Evolutionary conservation across 2,888 invertebrate species (phyloP).

Genomic region (Brassicogethes aeneus): DNA sequence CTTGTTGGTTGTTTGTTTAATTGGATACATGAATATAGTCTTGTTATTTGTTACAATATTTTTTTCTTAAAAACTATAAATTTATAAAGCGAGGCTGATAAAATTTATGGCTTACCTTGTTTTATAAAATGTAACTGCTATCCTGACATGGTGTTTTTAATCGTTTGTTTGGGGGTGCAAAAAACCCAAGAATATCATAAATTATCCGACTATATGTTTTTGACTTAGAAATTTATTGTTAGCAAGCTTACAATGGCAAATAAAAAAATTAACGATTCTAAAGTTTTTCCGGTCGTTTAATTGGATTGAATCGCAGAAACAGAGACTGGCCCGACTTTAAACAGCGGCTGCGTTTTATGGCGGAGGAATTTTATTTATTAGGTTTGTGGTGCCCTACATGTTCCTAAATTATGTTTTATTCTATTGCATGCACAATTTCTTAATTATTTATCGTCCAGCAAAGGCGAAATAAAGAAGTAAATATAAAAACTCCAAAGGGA

Average conservation of each 20-base stretch:
- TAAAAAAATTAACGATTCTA: slow-evolving; percentile 39
- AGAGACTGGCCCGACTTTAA: slow-evolving; percentile 25
- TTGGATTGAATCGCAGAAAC: slow-evolving; percentile 39
- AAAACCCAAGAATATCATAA: slow-evolving; percentile 20
- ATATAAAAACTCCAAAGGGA: slow-evolving; percentile 13
- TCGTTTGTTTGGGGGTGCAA: slow-evolving; percentile 11
- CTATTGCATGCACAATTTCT: slow-evolving; percentile 13
- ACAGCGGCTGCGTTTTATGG: slow-evolving; percentile 39
- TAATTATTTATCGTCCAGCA: slow-evolving; percentile 15
- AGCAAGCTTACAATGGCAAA: slow-evolving; percentile 27
- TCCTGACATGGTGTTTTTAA: slow-evolving; percentile 7
- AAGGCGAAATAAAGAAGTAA: slow-evolving; percentile 1
- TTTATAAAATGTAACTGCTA: neutral
- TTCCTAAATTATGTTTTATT: slow-evolving; percentile 19
- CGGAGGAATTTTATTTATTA: slow-evolving; percentile 26
- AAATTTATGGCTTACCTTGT: neutral
- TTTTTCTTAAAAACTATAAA: too few species aligned
- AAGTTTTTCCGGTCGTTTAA: slow-evolving; percentile 41
- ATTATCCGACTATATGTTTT: slow-evolving; percentile 34
- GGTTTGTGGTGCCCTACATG: slow-evolving; percentile 19
- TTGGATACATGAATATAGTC: too few species aligned
- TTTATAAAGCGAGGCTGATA: too few species aligned
- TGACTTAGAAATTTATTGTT: slow-evolving; percentile 39
- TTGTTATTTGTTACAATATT: too few species aligned
- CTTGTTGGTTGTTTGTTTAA: too few species aligned